Evolutionary conservation across 2,113 vertebrate genomes (phyloP).

Genomic region (Riparia riparia): DNA sequence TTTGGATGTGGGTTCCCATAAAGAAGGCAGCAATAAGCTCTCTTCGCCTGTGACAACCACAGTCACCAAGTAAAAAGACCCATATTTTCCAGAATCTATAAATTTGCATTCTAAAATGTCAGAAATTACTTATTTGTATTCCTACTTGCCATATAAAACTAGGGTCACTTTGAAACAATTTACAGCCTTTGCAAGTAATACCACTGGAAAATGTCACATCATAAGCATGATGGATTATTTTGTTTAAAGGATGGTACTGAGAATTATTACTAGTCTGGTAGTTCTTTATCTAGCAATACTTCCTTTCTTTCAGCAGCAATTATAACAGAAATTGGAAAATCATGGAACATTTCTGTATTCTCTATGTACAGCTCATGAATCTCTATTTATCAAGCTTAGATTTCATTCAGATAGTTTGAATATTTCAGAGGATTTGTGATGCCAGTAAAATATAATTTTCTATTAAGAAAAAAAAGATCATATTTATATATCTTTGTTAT

Average conservation of each 20-base stretch:
- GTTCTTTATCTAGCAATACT: not conserved
- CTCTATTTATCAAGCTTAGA: not conserved
- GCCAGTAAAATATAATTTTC: not conserved
- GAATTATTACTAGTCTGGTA: not conserved
- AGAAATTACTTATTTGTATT: not conserved
- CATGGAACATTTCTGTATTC: not conserved
- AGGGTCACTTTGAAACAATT: constrained; percentile 6
- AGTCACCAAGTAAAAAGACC: not conserved
- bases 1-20: not conserved
- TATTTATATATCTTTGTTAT: not conserved
- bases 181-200: not conserved
- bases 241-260: constrained; percentile 26
- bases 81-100: not conserved
- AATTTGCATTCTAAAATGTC: not conserved
- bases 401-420: not conserved
- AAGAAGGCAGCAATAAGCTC: not conserved
- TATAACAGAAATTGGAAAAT: constrained; percentile 11
- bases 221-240: constrained; percentile 51
- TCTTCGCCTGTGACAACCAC: not conserved
- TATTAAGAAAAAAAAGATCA: not conserved
- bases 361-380: not conserved
- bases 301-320: constrained; percentile 22
- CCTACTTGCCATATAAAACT: not conserved
- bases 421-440: not conserved
- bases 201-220: not conserved